A percentile compares a stretch with the other conserved stretches of the same genome.
These are phyloP conservation scores for Pogonomyrmex barbatus DNA, from an alignment of 1,140 invertebrate species.

Conservation along the genomic window DNA sequence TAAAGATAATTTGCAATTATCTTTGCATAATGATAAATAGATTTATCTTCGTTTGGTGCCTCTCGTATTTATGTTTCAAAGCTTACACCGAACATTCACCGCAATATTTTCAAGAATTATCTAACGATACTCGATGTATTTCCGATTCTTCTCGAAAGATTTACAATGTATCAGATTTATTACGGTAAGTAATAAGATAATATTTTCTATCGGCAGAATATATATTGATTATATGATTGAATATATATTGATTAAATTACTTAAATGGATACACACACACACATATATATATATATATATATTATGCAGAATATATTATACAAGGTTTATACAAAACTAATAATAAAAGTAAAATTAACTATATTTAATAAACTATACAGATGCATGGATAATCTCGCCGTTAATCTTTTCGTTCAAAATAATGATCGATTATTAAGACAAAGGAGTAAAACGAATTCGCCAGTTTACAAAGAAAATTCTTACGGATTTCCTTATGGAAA, in stretches of 20 bases:
- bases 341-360: neutral
- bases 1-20: neutral
- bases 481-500: constrained; percentile 34
- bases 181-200: constrained; percentile 77
- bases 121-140: constrained; percentile 59
- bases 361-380: constrained; percentile 64
- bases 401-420: constrained; percentile 36
- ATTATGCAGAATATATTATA: too few species aligned
- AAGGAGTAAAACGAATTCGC: constrained; percentile 23
- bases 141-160: constrained; percentile 68
- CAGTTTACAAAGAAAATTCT: constrained; percentile 39
- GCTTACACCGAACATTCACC: neutral
- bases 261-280: too few species aligned
- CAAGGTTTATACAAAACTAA: neutral
- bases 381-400: constrained; percentile 74
- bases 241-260: too few species aligned
- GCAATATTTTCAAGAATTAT: constrained; percentile 24
- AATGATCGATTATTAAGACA: neutral
- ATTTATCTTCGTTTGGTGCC: constrained; percentile 51
- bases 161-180: constrained; percentile 78
- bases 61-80: constrained; percentile 10
- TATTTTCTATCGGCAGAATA: neutral
- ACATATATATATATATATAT: too few species aligned
- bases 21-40: constrained; percentile 12
- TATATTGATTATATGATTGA: too few species aligned